Evolutionary conservation across 2,113 vertebrate species (phyloP).

Genomic region (Ageneiosus marmoratus): DNA sequence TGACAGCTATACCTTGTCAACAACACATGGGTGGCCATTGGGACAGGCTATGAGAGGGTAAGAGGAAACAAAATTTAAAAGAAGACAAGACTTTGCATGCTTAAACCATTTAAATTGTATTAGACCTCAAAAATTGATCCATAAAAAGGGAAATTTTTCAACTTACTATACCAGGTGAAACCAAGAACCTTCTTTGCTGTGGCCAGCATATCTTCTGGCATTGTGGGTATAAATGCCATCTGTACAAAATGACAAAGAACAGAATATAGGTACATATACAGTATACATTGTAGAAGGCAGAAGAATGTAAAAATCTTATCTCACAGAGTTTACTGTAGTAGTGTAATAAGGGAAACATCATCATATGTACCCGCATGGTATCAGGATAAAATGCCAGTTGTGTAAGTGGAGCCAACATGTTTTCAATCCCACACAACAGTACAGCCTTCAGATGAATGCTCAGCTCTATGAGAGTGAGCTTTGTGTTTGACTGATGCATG

Average conservation of each 20-base stretch:
- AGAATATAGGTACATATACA: background rate
- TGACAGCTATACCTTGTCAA: constrained; percentile 80
- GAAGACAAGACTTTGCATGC: background rate
- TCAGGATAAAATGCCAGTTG: constrained; percentile 75
- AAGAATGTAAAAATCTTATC: background rate
- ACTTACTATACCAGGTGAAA: constrained; percentile 88
- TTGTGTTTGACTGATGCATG: background rate
- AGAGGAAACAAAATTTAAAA: background rate
- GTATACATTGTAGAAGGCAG: background rate
- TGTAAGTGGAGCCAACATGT: constrained; percentile 74
- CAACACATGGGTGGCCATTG: constrained; percentile 82
- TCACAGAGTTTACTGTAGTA: background rate
- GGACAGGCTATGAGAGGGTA: constrained; percentile 73
- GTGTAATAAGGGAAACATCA: background rate
- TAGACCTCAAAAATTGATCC: background rate
- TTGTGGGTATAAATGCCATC: constrained; percentile 85
- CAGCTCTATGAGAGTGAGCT: constrained; percentile 67
- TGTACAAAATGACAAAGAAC: constrained; percentile 54
- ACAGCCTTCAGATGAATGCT: constrained; percentile 75
- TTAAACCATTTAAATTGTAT: background rate
- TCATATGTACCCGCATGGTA: constrained; percentile 77
- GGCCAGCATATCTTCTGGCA: constrained; percentile 83
- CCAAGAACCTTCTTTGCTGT: constrained; percentile 65
- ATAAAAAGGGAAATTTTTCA: background rate
- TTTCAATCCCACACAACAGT: constrained; percentile 71